Evolutionary conservation across 1,140 invertebrate species (phyloP), one percentile per base, ranked within the genome.

Genomic region (Ceratosolen solmsi): DNA sequence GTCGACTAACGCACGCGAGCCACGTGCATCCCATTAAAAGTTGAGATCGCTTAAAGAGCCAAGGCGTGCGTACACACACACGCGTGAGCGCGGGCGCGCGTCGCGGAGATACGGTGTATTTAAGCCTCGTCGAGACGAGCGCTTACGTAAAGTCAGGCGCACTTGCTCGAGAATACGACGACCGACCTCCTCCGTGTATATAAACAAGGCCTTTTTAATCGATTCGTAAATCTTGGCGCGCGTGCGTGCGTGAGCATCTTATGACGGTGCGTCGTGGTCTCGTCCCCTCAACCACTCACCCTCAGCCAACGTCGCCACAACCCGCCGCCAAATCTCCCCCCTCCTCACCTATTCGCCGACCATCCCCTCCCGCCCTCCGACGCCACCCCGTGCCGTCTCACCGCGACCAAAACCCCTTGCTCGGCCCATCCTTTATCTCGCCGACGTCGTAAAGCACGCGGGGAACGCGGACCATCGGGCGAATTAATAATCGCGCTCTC

Each of bases 1-100:
- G 8, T 3, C 25, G 41, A 15, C 9, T 33, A 77, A 33, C 41
- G 30, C 58, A 38, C 15, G 25, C 49, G 60, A 63, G 74, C 80
- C 80, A 78, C 81, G 81, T 78, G 81, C 81, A 54, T 78, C 81
- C 75, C 75, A 82, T 82, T 82, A 82, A 46, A n/a, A 58, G 51
- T 9, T 17, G 54, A 58, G 65, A 70, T 46, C 71, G 65, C 46
- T 77, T 70, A 56, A 56, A n/a, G n/a, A n/a, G n/a, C n/a, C 54
- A 41, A 80, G 58, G 46, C 49, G 17, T 22, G 33, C 22, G 20
- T 2, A 17, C 25, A 49, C 38, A n/a, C 13, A 0, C 20, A 30
- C 65, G 17, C 17, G 30, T 3, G 63, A n/a, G n/a, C n/a, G n/a
- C n/a, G n/a, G n/a, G n/a, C n/a, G n/a, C n/a, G n/a, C n/a, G n/a